Evolutionary conservation across 2,113 vertebrate species (phyloP).

Genomic region (Sapajus apella): DNA sequence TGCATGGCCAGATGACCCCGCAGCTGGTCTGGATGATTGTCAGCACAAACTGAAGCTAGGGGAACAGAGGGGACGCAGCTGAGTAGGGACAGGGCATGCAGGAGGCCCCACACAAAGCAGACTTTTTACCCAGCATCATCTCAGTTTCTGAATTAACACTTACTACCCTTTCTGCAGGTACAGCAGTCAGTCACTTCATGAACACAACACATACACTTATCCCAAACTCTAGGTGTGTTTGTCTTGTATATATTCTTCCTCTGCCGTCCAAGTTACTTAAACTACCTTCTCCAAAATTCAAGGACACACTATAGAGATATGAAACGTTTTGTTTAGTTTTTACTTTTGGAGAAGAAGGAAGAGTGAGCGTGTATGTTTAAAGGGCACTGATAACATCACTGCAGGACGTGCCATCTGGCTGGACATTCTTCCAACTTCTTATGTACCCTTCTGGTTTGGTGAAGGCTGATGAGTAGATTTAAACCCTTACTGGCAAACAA

Average conservation of each 20-base stretch:
- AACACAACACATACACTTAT: not conserved
- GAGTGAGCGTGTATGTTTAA: not conserved
- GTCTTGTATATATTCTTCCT: not conserved
- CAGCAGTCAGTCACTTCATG: not conserved
- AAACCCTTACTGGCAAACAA: not conserved
- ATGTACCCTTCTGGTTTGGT: not conserved
- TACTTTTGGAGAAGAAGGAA: not conserved
- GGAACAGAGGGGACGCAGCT: not conserved
- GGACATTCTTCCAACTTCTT: not conserved
- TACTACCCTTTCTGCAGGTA: not conserved
- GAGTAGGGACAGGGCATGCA: rapidly evolving
- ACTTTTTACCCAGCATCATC: not conserved
- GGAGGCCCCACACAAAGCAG: rapidly evolving
- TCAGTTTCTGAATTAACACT: not conserved
- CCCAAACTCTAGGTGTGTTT: not conserved
- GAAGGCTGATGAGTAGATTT: not conserved
- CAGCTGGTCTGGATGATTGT: conserved; percentile 93
- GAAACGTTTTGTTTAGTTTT: not conserved
- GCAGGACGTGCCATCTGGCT: not conserved
- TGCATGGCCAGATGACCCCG: conserved; percentile 93
- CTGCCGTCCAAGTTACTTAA: not conserved
- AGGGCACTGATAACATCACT: not conserved
- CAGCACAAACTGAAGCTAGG: conserved; percentile 94
- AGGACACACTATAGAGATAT: not conserved
- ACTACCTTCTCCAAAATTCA: not conserved